A percentile compares a stretch with the other conserved stretches of the same genome.
Evolutionary conservation across 1,140 invertebrate species (phyloP).

Genomic region (Zaprionus kolodkinae): DNA sequence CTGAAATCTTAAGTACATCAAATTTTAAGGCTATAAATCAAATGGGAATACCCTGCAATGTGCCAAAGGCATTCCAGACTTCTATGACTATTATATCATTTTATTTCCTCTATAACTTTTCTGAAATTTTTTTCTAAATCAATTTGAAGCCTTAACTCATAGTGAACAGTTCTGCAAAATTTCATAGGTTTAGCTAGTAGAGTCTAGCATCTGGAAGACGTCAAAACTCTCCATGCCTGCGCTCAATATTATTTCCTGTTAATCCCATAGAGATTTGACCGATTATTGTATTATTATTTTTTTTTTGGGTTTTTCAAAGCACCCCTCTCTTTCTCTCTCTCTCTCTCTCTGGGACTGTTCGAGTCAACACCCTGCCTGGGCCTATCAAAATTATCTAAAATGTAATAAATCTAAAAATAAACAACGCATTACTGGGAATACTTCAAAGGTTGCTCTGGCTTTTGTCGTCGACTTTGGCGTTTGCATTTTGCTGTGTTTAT

Average conservation of each 20-base stretch:
- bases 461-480: neutral
- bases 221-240: neutral
- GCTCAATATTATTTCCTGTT: neutral
- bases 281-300: neutral
- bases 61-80: neutral
- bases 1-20: neutral
- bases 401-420: constrained; percentile 18
- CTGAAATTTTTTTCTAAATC: neutral
- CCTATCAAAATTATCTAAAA: constrained; percentile 13
- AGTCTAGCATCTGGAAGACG: neutral
- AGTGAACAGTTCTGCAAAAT: neutral
- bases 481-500: neutral
- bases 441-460: constrained; percentile 9
- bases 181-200: neutral
- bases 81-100: neutral
- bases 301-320: neutral
- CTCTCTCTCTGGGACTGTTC: too few relatives aligned
- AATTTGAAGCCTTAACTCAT: neutral
- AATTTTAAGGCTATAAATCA: neutral
- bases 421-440: constrained; percentile 9
- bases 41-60: constrained; percentile 5
- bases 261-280: neutral
- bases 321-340: too few relatives aligned
- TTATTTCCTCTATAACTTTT: neutral
- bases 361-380: neutral